These are phyloP conservation scores for Collichthys lucidus DNA, from an alignment of 2,113 vertebrate genomes.

Conservation along the genomic window DNA sequence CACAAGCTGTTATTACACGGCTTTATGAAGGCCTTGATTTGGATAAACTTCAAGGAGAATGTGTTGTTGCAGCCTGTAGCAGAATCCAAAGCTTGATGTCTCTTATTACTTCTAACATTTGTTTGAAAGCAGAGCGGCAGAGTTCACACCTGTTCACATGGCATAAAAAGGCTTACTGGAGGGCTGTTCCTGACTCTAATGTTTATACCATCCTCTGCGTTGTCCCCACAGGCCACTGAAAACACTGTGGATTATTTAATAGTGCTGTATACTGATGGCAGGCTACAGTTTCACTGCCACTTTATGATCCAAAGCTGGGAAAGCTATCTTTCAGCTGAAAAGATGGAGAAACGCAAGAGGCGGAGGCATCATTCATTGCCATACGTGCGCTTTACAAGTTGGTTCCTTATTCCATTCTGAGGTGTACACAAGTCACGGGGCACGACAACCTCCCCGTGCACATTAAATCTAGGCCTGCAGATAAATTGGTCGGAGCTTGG, in stretches of 20 bases:
- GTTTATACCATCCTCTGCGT: constrained; percentile 67
- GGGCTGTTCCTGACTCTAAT: constrained; percentile 73
- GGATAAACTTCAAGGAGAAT: constrained; percentile 69
- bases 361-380: constrained; percentile 47
- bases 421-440: constrained; percentile 68
- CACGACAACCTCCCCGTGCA: constrained; percentile 60
- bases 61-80: constrained; percentile 60
- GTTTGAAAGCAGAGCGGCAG: constrained; percentile 68
- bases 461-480: constrained; percentile 73
- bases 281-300: constrained; percentile 69
- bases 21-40: constrained; percentile 54
- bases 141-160: constrained; percentile 76
- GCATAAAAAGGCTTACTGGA: constrained; percentile 69
- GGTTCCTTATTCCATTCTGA: constrained; percentile 49
- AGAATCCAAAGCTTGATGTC: constrained; percentile 55
- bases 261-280: constrained; percentile 61
- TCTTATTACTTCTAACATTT: constrained; percentile 66
- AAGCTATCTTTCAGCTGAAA: constrained; percentile 69
- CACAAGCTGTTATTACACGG: constrained; percentile 40
- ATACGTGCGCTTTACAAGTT: constrained; percentile 25
- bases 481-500: constrained; percentile 73
- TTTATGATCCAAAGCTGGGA: constrained; percentile 69
- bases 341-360: constrained; percentile 44
- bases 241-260: constrained; percentile 74
- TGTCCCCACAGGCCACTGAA: constrained; percentile 72